A percentile compares a stretch with the other conserved stretches of the same genome.
phyloP scores from a whole-genome alignment of 2,888 invertebrate genomes.

The Notocelia uddmanniana region DNA sequence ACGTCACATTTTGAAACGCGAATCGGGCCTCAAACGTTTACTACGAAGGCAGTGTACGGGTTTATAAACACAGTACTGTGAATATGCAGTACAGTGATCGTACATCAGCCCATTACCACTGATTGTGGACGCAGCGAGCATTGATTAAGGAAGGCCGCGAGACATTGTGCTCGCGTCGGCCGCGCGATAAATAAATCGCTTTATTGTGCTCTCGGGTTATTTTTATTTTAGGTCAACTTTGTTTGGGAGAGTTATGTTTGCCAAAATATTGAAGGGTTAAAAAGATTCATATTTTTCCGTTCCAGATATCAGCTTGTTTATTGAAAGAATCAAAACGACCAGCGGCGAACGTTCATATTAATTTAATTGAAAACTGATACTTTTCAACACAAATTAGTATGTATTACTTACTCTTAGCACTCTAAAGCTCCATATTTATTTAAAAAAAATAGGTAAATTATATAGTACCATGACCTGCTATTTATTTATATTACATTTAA shows the following conservation, averaged over 20 bases:
- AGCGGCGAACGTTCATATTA: too few relatives aligned
- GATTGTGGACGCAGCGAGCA: constrained; percentile 75
- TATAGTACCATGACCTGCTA: too few relatives aligned
- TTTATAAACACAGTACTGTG: constrained; percentile 29
- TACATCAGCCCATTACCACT: constrained; percentile 77
- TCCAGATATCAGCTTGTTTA: background rate
- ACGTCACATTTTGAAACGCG: background rate
- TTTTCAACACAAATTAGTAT: too few relatives aligned
- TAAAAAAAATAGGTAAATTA: too few relatives aligned
- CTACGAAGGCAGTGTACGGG: constrained; percentile 29
- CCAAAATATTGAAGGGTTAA: constrained; percentile 14
- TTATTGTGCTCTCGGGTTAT: constrained; percentile 40
- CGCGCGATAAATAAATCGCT: constrained; percentile 48
- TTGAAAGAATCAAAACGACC: background rate
- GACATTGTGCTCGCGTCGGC: constrained; percentile 61
- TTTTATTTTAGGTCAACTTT: constrained; percentile 43
- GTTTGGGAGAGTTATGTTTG: constrained; percentile 24
- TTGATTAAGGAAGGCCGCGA: constrained; percentile 74
- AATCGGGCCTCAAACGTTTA: background rate
- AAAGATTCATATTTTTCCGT: background rate
- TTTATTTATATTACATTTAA: too few relatives aligned
- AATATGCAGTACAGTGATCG: constrained; percentile 52
- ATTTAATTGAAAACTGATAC: too few relatives aligned
- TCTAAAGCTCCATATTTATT: too few relatives aligned
- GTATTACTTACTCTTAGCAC: too few relatives aligned